Percentiles rank a stretch among this genome's conserved stretches.
Conservation (phyloP, 2,113 vertebrate species). For the Pavo muticus region DNA sequence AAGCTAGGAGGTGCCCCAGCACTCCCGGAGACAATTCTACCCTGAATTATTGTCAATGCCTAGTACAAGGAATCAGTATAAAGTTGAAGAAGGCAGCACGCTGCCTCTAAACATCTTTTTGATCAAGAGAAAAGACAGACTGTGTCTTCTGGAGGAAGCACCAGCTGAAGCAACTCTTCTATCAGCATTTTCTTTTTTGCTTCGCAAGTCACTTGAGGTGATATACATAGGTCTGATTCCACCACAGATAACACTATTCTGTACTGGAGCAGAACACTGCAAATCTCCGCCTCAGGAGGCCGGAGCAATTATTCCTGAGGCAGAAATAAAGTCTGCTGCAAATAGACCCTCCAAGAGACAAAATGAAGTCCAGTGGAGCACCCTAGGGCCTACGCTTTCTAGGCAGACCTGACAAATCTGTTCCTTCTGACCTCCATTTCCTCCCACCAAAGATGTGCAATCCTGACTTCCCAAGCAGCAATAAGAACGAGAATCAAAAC, state of each 20-base stretch:
- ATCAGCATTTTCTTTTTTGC: background rate
- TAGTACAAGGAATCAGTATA: background rate
- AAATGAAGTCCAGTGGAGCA: rapidly evolving
- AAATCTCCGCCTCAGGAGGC: background rate
- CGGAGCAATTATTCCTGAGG: background rate
- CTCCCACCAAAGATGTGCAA: background rate
- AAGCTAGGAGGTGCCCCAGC: background rate
- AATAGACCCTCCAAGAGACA: background rate
- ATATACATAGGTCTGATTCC: background rate
- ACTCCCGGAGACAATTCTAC: background rate
- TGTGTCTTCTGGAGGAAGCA: background rate
- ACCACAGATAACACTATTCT: rapidly evolving
- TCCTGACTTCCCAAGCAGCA: background rate
- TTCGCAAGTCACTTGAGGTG: background rate
- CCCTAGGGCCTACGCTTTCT: background rate
- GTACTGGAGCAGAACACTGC: background rate
- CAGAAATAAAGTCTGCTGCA: rapidly evolving
- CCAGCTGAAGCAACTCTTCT: background rate
- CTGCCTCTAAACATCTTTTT: background rate
- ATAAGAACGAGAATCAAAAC: background rate
- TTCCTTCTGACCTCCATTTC: background rate
- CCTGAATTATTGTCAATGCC: background rate
- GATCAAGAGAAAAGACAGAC: background rate
- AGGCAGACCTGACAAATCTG: background rate
- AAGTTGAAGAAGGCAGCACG: background rate